Evolutionary conservation across 1,140 invertebrate genomes (phyloP).

Genomic region (Philotrypesis tridentata): DNA sequence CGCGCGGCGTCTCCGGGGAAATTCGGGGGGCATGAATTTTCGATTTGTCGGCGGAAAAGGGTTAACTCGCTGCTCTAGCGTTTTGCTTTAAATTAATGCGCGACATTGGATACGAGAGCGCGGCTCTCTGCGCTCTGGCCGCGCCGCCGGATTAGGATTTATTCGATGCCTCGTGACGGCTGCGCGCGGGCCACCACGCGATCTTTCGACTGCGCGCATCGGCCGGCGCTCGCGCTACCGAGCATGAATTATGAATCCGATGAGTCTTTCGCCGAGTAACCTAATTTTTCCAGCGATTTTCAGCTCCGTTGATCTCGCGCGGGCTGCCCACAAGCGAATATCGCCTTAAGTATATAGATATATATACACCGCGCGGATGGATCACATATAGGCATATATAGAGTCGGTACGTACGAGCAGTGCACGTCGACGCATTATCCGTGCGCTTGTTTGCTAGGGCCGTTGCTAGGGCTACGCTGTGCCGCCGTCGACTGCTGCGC

Average conservation of each 20-base stretch:
- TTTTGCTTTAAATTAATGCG: neutral
- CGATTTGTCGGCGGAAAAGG: neutral
- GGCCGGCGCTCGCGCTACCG: too few relatives aligned
- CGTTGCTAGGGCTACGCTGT: slow-evolving; percentile 26
- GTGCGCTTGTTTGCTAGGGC: slow-evolving; percentile 31
- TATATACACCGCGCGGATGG: neutral
- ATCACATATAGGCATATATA: neutral
- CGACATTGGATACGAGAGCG: neutral
- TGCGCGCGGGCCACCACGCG: too few relatives aligned
- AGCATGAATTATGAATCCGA: too few relatives aligned
- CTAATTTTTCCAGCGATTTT: neutral
- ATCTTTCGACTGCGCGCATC: too few relatives aligned
- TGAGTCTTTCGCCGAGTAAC: too few relatives aligned
- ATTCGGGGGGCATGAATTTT: neutral
- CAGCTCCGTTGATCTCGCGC: neutral
- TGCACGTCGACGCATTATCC: slow-evolving; percentile 14
- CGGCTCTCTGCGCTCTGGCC: too few relatives aligned
- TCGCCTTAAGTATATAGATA: neutral
- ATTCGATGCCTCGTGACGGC: neutral
- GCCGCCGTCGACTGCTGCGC: too few relatives aligned
- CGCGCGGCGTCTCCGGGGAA: neutral
- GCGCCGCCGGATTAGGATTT: neutral
- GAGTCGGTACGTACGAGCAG: neutral
- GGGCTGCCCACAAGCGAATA: too few relatives aligned
- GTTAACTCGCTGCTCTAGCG: neutral